Percentiles rank a stretch among this genome's conserved stretches.
Evolutionary conservation across 2,888 invertebrate genomes (phyloP).

Genomic region (Neria commutata): DNA sequence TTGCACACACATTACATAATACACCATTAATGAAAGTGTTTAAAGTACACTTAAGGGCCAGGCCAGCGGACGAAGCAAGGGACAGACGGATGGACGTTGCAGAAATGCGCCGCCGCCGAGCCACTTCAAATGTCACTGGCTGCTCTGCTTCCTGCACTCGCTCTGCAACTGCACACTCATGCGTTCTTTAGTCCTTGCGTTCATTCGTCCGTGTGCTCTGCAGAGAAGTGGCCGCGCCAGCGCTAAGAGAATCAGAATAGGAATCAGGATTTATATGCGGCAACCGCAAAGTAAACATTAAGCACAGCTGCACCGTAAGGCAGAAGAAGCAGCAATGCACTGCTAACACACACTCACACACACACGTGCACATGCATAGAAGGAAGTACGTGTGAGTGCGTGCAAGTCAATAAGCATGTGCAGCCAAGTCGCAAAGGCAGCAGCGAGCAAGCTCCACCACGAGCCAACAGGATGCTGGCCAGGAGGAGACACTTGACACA

Average conservation of each 20-base stretch:
- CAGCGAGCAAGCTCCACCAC: no score
- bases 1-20: constrained; percentile 47
- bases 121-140: no score
- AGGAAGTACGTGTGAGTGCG: neutral
- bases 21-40: constrained; percentile 53
- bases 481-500: no score
- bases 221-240: no score
- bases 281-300: constrained; percentile 44
- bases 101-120: no score
- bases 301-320: constrained; percentile 13
- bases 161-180: no score
- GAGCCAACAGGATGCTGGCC: neutral
- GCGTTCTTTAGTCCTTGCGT: no score
- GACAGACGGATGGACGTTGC: neutral
- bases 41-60: constrained; percentile 53
- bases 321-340: neutral
- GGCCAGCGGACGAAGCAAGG: constrained; percentile 37
- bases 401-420: constrained; percentile 1
- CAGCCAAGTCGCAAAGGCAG: neutral
- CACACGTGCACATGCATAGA: neutral
- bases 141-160: no score
- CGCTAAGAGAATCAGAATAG: no score
- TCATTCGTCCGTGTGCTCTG: no score
- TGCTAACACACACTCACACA: neutral
- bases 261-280: constrained; percentile 46